phyloP scores from a whole-genome alignment of 2,888 invertebrate species.

The Gryllus longicercus region DNA sequence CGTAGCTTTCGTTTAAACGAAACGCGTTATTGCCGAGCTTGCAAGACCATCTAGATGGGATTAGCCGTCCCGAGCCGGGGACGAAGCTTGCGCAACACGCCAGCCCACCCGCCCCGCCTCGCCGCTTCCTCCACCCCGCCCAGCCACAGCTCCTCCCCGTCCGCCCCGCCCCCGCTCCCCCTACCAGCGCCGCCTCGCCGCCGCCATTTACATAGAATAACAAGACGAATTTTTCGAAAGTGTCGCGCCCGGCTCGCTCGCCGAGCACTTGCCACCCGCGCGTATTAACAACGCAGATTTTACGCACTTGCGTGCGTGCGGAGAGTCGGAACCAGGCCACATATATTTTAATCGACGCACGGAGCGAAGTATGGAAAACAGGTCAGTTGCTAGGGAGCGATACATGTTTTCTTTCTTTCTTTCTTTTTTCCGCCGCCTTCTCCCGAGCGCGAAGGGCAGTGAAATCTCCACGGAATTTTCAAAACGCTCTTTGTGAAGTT shows the following conservation, averaged over 20 bases:
- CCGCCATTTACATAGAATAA: background rate
- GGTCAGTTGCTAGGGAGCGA: too few relatives aligned
- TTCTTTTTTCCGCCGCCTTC: too few relatives aligned
- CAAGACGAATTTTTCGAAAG: slow-evolving; percentile 17
- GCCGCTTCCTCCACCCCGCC: background rate
- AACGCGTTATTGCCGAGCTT: slow-evolving; percentile 7
- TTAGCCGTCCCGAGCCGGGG: slow-evolving; percentile 8
- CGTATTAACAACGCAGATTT: slow-evolving; percentile 10
- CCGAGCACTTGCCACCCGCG: background rate
- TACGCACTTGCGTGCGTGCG: background rate
- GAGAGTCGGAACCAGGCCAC: too few relatives aligned
- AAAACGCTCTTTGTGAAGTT: too few relatives aligned
- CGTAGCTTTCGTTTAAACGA: slow-evolving; percentile 17
- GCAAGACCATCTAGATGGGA: slow-evolving; percentile 17
- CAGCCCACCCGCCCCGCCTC: background rate
- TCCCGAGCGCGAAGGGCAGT: too few relatives aligned
- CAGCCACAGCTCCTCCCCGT: background rate
- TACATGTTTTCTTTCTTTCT: too few relatives aligned
- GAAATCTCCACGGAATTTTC: too few relatives aligned
- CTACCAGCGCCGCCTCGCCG: background rate
- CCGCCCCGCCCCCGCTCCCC: background rate
- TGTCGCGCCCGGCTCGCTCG: background rate
- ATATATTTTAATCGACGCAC: too few relatives aligned
- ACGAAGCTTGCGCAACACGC: background rate
- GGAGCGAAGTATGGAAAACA: too few relatives aligned